Evolutionary conservation across 1,140 invertebrate species (phyloP).

Genomic region (Calephelis nemesis): DNA sequence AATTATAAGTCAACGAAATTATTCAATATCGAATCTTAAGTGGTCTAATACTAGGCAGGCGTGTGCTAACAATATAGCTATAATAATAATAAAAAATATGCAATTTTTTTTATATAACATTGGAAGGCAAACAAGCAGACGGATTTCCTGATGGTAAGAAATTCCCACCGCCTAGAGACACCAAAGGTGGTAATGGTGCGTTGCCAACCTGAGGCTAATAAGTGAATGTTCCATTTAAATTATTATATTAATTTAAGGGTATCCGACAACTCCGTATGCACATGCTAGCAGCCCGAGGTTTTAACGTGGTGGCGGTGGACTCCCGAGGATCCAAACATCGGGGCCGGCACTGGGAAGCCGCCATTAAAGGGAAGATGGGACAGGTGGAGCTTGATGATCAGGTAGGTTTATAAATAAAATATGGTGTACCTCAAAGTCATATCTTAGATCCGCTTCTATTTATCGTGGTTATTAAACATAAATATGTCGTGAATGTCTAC

Average conservation of each 20-base stretch:
- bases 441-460: background rate
- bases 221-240: background rate
- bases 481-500: too few relatives aligned
- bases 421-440: background rate
- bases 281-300: constrained; percentile 97
- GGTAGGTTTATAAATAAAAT: constrained; percentile 40
- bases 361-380: constrained; percentile 94
- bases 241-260: constrained; percentile 79
- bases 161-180: too few relatives aligned
- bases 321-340: constrained; percentile 96
- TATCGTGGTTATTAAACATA: background rate
- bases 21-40: too few relatives aligned
- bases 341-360: constrained; percentile 94
- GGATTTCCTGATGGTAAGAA: too few relatives aligned
- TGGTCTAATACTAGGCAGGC: too few relatives aligned
- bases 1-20: too few relatives aligned
- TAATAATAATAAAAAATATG: too few relatives aligned
- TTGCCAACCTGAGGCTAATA: too few relatives aligned
- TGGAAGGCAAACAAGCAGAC: too few relatives aligned
- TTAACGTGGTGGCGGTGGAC: constrained; percentile 97
- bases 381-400: constrained; percentile 97
- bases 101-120: too few relatives aligned
- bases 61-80: too few relatives aligned
- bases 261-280: constrained; percentile 95
- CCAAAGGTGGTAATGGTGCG: too few relatives aligned